Base-by-base conservation (phyloP, 2,888 invertebrate genomes). In the Meta bourneti region DNA sequence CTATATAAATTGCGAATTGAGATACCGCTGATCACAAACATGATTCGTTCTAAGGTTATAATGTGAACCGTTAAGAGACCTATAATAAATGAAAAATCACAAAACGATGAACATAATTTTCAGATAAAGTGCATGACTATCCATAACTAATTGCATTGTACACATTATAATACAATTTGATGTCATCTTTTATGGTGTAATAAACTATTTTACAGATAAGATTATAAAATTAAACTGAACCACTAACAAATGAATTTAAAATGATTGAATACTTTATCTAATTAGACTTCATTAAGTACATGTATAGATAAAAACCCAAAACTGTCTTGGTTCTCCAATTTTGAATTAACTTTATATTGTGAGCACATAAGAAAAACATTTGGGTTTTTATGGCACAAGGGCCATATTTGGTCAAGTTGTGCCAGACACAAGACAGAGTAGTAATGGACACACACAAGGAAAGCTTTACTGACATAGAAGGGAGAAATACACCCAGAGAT, bases 21-120 rank as follows among this genome's bases (percentile, higher is more conserved):
- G 82, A 89, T 70, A n/a, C 52, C 52, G 7, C 82, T 77, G 9
- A 77, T 61, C 51, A 77, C 77, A 77, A 77, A 89, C 16, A 78
- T 49, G 51, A 89, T 48, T 20, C 70, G 19, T 70, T 89, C 75
- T 48, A 52, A 70, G 34, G 82, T 48, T 34, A 77, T 20, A 19
- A 82, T 77, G 51, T 70, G 77, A 19, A 83, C 9, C 51, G 48
- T 51, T 16, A 89, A 77, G n/a, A 48, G 82, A 6, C 52, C 89
- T 89, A 52, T 77, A 78, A 81, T 48, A 13, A n/a, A 79, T 2
- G 4, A 85, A 77, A 61, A n/a, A 61, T 51, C 4, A 51, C 6
- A 75, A 8, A 6, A 34, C 16, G 6, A 34, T 75, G 34, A 75
- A 75, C n/a, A n/a, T n/a, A n/a, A n/a, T n/a, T n/a, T n/a, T n/a